These are phyloP conservation scores for Pachyuromys duprasi DNA, from an alignment of 2,797 vertebrate species.

Conservation along the genomic window DNA sequence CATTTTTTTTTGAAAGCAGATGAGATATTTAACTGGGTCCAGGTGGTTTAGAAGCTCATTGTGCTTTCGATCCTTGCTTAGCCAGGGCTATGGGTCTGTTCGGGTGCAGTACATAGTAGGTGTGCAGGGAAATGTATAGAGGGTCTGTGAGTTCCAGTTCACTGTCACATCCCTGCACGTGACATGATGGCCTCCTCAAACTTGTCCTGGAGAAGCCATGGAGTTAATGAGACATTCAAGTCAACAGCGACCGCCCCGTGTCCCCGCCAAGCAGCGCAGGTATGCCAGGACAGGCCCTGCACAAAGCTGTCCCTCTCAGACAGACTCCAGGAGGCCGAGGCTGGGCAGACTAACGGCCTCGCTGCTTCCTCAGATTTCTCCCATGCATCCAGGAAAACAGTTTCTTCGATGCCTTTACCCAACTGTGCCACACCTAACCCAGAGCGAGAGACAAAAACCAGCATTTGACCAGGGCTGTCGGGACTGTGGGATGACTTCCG, in stretches of 20 bases:
- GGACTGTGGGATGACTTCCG: neutral
- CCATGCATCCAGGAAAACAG: neutral
- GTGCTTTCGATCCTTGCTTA: neutral
- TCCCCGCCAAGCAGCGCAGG: neutral
- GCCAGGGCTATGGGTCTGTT: neutral
- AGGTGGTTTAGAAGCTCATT: neutral
- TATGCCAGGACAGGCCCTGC: neutral
- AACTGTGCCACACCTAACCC: neutral
- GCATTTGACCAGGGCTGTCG: neutral
- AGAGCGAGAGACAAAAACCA: neutral
- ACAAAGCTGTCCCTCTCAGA: neutral
- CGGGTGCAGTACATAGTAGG: neutral
- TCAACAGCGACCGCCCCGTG: neutral
- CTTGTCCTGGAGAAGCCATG: neutral
- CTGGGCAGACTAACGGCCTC: neutral
- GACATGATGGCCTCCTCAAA: rapidly evolving
- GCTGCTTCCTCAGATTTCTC: neutral
- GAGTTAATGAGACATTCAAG: neutral
- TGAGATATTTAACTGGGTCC: neutral
- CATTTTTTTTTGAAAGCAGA: neutral
- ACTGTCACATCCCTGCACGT: rapidly evolving
- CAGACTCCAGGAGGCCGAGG: neutral
- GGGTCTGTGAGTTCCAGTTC: neutral
- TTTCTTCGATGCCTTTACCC: neutral
- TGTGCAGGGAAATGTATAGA: neutral